These are phyloP conservation scores for Acanthococcus lagerstroemiae DNA, from an alignment of 2,888 invertebrate genomes.

Conservation along the genomic window DNA sequence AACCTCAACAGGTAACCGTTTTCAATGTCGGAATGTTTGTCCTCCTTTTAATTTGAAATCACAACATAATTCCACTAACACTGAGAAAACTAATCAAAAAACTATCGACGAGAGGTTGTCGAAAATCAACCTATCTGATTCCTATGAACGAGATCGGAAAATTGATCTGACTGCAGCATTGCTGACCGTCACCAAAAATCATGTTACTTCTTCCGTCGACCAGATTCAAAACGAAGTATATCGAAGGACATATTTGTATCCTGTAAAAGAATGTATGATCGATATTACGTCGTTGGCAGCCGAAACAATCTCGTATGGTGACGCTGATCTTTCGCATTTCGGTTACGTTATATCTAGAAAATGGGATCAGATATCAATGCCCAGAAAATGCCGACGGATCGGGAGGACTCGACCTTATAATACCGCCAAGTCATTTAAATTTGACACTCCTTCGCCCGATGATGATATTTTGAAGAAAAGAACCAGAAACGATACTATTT, in stretches of 20 bases:
- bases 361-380: slow-evolving; percentile 5
- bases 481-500: too few relatives aligned
- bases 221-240: background rate
- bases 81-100: background rate
- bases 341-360: slow-evolving; percentile 13
- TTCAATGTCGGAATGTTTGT: background rate
- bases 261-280: slow-evolving; percentile 12
- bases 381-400: background rate
- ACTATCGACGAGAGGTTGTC: slow-evolving; percentile 1
- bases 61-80: background rate
- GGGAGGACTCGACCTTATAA: slow-evolving; percentile 14
- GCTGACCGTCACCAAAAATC: background rate
- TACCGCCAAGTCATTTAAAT: slow-evolving; percentile 9
- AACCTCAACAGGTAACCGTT: background rate
- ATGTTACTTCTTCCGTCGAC: background rate
- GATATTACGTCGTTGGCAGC: slow-evolving; percentile 7
- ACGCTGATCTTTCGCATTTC: slow-evolving; percentile 3
- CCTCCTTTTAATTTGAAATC: background rate
- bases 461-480: slow-evolving; percentile 2
- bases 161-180: slow-evolving; percentile 19
- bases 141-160: background rate
- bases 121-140: background rate
- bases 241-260: background rate
- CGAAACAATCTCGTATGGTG: slow-evolving; percentile 3
- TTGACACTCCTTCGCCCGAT: slow-evolving; percentile 27